A percentile compares a stretch with the other conserved stretches of the same genome.
These are phyloP conservation scores for Daboia siamensis DNA, from an alignment of 2,113 vertebrate genomes.

Conservation along the genomic window DNA sequence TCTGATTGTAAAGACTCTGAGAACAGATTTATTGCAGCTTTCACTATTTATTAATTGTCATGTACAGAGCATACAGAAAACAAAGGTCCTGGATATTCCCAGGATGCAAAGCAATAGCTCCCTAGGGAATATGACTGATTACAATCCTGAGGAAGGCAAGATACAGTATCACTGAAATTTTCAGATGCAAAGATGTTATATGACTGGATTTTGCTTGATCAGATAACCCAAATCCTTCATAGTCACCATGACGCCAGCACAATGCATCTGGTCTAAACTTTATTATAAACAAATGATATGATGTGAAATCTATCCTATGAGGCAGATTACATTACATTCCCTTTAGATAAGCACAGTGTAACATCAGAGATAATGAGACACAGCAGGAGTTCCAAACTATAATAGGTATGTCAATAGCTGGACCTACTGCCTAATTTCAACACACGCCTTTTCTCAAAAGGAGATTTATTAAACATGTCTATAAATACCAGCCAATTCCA, in stretches of 20 bases:
- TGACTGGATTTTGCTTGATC: slow-evolving; percentile 1
- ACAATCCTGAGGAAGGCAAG: background rate
- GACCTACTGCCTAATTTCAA: slow-evolving; percentile 18
- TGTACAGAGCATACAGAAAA: background rate
- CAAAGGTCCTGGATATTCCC: background rate
- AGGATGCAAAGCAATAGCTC: background rate
- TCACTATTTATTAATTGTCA: slow-evolving; percentile 9
- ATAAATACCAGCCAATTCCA: slow-evolving; percentile 23
- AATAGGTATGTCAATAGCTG: slow-evolving; percentile 15
- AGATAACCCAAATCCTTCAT: slow-evolving; percentile 19
- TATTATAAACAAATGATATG: slow-evolving; percentile 20
- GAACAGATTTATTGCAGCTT: background rate
- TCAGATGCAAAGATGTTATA: slow-evolving; percentile 15
- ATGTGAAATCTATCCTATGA: slow-evolving; percentile 11
- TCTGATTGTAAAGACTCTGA: slow-evolving; percentile 4
- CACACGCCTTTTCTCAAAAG: slow-evolving; percentile 8
- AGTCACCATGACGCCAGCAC: slow-evolving; percentile 18
- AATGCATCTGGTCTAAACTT: slow-evolving; percentile 15
- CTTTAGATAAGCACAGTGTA: slow-evolving; percentile 24
- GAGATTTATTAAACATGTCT: background rate
- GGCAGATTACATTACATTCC: slow-evolving; percentile 21
- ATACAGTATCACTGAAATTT: slow-evolving; percentile 7
- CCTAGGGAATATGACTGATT: background rate
- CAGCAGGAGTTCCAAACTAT: slow-evolving; percentile 22
- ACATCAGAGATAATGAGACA: slow-evolving; percentile 12